Conservation (phyloP, 1,140 invertebrate species). For the Fopius arisanus region DNA sequence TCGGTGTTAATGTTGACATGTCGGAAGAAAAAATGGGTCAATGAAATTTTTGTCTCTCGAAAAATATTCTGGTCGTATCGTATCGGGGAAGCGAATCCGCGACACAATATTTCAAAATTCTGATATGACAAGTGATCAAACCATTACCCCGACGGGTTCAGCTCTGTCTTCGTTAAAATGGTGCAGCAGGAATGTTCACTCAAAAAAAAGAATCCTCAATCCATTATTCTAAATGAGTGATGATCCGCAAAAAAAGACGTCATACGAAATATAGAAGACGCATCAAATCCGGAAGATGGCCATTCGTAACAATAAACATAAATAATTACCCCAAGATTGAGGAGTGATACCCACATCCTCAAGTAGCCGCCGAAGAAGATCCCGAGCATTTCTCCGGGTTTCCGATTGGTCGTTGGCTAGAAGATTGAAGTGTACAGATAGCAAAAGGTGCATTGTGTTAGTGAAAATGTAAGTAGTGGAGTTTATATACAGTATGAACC, state of each 20-base stretch:
- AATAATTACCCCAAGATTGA: too few species aligned
- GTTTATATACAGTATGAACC: slow-evolving; percentile 44
- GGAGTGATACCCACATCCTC: neutral
- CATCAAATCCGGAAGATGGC: slow-evolving; percentile 30
- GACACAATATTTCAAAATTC: neutral
- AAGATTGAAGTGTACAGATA: slow-evolving; percentile 24
- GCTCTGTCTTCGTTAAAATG: neutral
- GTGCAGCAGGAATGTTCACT: neutral
- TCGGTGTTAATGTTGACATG: slow-evolving; percentile 7
- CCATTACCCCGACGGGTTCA: slow-evolving; percentile 16
- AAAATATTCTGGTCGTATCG: too few species aligned
- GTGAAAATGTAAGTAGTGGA: slow-evolving; percentile 26
- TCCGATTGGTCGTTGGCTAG: neutral
- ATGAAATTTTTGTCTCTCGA: too few species aligned
- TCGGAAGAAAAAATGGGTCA: too few species aligned
- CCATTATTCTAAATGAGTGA: slow-evolving; percentile 12
- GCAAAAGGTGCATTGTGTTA: neutral
- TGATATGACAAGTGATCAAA: neutral
- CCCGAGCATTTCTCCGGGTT: neutral
- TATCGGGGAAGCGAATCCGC: neutral
- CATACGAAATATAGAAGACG: slow-evolving; percentile 1
- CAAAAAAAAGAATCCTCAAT: slow-evolving; percentile 4
- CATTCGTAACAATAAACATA: too few species aligned
- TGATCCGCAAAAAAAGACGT: neutral
- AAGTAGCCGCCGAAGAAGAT: neutral